A percentile compares a stretch with the other conserved stretches of the same genome.
These are phyloP conservation scores for Holacanthus passer DNA, from an alignment of 2,113 vertebrate genomes.

Conservation along the genomic window DNA sequence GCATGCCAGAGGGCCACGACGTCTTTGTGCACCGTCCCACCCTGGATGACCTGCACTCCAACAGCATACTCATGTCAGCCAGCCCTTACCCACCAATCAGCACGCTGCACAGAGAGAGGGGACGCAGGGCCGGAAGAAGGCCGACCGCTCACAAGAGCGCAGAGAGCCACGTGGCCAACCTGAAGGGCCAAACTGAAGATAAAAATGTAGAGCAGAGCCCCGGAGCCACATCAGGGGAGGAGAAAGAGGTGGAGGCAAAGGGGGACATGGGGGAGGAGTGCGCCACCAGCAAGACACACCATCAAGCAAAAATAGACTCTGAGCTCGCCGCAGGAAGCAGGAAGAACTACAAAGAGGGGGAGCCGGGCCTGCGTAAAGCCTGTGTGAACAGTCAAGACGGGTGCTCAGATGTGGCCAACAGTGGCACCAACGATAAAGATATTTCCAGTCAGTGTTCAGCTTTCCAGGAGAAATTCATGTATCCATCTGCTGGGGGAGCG, in stretches of 20 bases:
- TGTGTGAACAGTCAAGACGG: conserved; percentile 79
- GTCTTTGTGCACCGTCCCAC: conserved; percentile 87
- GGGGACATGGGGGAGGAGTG: conserved; percentile 84
- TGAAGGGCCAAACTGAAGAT: conserved; percentile 86
- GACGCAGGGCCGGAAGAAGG: conserved; percentile 86
- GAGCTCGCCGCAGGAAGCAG: conserved; percentile 75
- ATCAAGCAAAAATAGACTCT: conserved; percentile 82
- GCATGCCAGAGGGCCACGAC: conserved; percentile 88
- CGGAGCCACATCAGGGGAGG: conserved; percentile 81
- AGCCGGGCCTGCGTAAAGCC: conserved; percentile 81
- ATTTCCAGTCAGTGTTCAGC: conserved; percentile 81
- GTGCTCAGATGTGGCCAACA: conserved; percentile 78
- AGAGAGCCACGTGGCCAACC: conserved; percentile 75
- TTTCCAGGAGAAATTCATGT: conserved; percentile 88
- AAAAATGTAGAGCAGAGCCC: conserved; percentile 82
- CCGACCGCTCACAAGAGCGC: conserved; percentile 85
- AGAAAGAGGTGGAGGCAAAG: conserved; percentile 86
- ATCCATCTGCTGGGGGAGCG: conserved; percentile 81
- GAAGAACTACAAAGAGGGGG: conserved; percentile 85
- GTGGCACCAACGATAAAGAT: conserved; percentile 83
- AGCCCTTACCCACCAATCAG: conserved; percentile 87
- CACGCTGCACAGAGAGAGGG: conserved; percentile 89
- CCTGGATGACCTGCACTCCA: conserved; percentile 89
- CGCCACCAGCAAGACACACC: conserved; percentile 74
- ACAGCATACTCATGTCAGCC: conserved; percentile 86